Evolutionary conservation across 2,888 invertebrate species (phyloP), one percentile per base, ranked within the genome.

Genomic region (Auanema sp.): DNA sequence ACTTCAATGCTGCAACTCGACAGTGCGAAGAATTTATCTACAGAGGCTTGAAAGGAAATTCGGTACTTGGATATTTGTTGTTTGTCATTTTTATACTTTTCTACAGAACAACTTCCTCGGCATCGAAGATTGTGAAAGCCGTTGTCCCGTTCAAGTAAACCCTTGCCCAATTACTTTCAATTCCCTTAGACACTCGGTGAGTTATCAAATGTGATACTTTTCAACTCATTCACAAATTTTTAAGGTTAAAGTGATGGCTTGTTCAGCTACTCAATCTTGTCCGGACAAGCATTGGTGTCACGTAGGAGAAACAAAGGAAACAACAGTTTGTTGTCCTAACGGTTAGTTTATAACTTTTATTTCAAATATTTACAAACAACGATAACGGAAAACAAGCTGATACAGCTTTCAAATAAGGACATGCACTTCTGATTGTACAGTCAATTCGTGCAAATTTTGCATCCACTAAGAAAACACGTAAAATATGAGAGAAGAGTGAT

Each of bases 251-350:
- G 50, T 72, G 24, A 47, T 68, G 12, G 60, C 77, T 23, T 74
- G 75, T 58, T 73, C 78, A 1, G 62, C 70, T 8, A 72, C 70
- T 18, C 63, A 68, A 33, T 43, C 66, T 10, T 80, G 80, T 23
- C 78, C 78, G 10, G 63, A 67, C 24, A 66, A 69, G 43, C 79
- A 78, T 49, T 81, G 80, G 80, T 82, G 82, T 59, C 81, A 81
- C 65, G 60, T 78, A 23, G 81, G 80, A 49, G 71, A 66, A 21
- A 71, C 70, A 8, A 59, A 68, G 3, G 78, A 78, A 42, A 79
- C 81, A 0, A 78, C 81, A 2, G 78, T 80, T 0, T 81, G 81
- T 66, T 81, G 81, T 65, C 79, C 78, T 3, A 78, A 77, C 66
- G 77, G 79, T 79, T 8, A 52, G 75, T 73, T 44, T 14, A 49